Evolutionary conservation across 2,797 vertebrate species (phyloP).

Genomic region (Melanotaenia pygmaea): DNA sequence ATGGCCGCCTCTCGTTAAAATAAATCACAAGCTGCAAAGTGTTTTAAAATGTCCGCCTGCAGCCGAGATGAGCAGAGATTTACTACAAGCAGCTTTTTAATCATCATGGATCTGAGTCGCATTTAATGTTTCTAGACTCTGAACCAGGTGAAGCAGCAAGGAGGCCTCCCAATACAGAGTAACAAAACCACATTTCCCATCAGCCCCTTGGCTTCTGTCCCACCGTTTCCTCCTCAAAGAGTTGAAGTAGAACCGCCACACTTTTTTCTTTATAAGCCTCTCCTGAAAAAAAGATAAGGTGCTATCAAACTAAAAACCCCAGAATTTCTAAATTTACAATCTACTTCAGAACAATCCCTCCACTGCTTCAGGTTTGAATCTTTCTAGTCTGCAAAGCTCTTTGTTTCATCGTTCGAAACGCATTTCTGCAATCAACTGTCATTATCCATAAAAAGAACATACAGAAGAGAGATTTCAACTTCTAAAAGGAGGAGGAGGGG

Average conservation of each 20-base stretch:
- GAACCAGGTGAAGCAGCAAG: not conserved
- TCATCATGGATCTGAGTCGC: slow-evolving; percentile 29
- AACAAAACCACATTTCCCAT: slow-evolving; percentile 12
- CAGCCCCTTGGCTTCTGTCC: not conserved
- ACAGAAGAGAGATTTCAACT: not conserved
- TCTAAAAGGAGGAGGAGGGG: not conserved
- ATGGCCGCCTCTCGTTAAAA: slow-evolving; percentile 22
- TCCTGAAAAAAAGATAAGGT: too few relatives aligned
- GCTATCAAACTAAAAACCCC: too few relatives aligned
- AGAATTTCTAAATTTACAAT: too few relatives aligned
- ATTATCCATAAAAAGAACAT: not conserved
- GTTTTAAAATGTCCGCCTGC: slow-evolving; percentile 16
- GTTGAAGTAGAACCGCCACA: too few relatives aligned
- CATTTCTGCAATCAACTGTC: not conserved
- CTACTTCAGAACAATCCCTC: too few relatives aligned
- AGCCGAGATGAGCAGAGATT: not conserved
- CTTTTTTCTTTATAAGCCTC: too few relatives aligned
- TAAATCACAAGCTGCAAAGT: slow-evolving; percentile 32
- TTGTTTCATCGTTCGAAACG: not conserved
- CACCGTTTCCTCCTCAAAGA: not conserved
- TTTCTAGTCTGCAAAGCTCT: not conserved
- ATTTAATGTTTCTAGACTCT: slow-evolving; percentile 28
- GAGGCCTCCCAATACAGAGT: not conserved
- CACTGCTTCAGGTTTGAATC: not conserved
- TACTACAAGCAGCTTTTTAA: slow-evolving; percentile 35